phyloP scores from a whole-genome alignment of 2,888 invertebrate species.

The Sphecodes monilicornis region DNA sequence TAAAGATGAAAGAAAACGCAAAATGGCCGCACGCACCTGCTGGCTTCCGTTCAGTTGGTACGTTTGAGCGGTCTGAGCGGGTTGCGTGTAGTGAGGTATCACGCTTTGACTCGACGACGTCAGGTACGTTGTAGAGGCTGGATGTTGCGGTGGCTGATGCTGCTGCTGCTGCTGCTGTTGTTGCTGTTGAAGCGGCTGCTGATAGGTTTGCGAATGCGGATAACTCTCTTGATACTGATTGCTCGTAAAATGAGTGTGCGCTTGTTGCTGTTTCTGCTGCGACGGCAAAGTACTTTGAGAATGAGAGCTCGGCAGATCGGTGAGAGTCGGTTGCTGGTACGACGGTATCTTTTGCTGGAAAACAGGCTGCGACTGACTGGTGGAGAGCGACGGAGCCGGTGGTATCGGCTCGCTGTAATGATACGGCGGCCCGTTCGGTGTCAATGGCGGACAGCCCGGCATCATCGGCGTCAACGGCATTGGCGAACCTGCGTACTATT shows the following conservation, averaged over 20 bases:
- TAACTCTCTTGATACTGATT: slow-evolving; percentile 85
- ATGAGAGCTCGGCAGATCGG: slow-evolving; percentile 80
- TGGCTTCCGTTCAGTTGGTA: slow-evolving; percentile 82
- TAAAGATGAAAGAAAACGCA: background rate
- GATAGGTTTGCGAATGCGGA: slow-evolving; percentile 85
- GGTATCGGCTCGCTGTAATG: slow-evolving; percentile 86
- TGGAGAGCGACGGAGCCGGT: slow-evolving; percentile 83
- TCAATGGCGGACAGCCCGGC: slow-evolving; percentile 82
- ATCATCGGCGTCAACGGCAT: slow-evolving; percentile 83
- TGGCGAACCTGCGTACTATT: slow-evolving; percentile 81
- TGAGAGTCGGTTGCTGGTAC: slow-evolving; percentile 83
- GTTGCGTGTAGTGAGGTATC: slow-evolving; percentile 81
- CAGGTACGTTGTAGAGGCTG: slow-evolving; percentile 80
- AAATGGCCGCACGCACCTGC: slow-evolving; percentile 69
- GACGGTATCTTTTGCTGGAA: slow-evolving; percentile 81
- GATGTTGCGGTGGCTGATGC: slow-evolving; percentile 70
- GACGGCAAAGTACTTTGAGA: slow-evolving; percentile 78
- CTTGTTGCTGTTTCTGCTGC: slow-evolving; percentile 79
- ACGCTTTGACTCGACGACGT: slow-evolving; percentile 79
- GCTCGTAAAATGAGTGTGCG: slow-evolving; percentile 81
- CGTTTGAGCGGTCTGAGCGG: slow-evolving; percentile 77
- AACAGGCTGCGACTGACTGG: slow-evolving; percentile 82
- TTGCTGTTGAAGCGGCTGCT: slow-evolving; percentile 83
- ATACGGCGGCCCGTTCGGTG: slow-evolving; percentile 85
- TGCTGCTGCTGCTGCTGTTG: slow-evolving; percentile 73